These are phyloP conservation scores for Gnathonemus echidnorhynchus DNA, from an alignment of 2,113 vertebrate species.

Conservation along the genomic window DNA sequence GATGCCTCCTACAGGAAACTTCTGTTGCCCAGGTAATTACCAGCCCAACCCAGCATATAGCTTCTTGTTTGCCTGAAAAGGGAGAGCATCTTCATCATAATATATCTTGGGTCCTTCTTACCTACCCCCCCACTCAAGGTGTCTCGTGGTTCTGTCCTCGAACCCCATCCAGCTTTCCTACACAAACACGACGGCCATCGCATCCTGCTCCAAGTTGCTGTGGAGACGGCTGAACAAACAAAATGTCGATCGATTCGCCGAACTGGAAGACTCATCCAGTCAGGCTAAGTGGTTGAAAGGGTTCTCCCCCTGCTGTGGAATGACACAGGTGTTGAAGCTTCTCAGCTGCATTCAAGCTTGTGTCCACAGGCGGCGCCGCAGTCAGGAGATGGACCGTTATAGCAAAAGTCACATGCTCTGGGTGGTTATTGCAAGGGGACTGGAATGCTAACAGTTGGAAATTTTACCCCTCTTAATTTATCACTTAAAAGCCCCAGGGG, in stretches of 20 bases:
- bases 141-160: not conserved
- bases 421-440: not conserved
- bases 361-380: not conserved
- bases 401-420: not conserved
- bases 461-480: not conserved
- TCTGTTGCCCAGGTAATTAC: not conserved
- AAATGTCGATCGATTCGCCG: not conserved
- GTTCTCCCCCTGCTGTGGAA: not conserved
- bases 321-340: not conserved
- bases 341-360: not conserved
- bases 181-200: not conserved
- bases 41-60: not conserved
- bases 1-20: not conserved
- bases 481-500: not conserved
- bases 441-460: not conserved
- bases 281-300: not conserved
- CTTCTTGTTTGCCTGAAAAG: not conserved
- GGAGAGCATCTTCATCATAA: not conserved
- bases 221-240: not conserved
- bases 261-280: not conserved
- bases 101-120: not conserved
- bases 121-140: not conserved
- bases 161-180: not conserved
- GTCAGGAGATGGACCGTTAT: not conserved
- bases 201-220: not conserved